Percentiles rank a stretch among this genome's conserved stretches.
Conservation (phyloP, 1,140 invertebrate species). For the Nomia melanderi region DNA sequence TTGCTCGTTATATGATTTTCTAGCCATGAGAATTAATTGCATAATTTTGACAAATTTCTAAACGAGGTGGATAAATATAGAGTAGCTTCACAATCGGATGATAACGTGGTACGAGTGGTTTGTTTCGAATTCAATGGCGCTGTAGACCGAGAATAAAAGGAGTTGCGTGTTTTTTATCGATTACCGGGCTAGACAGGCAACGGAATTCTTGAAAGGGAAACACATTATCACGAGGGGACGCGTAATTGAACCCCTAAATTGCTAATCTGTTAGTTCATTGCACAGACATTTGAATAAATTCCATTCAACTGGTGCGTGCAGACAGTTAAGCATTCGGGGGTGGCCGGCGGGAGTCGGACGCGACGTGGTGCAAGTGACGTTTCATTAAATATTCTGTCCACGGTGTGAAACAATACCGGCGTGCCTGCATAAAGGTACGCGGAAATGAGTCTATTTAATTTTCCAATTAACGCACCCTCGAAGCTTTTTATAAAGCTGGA, state of each 20-base stretch:
- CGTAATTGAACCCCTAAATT: constrained; percentile 19
- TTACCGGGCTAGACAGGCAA: not conserved
- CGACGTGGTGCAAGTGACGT: constrained; percentile 40
- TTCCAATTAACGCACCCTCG: constrained; percentile 11
- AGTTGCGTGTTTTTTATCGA: not conserved
- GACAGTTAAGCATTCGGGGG: constrained; percentile 24
- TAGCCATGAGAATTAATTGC: too few relatives aligned
- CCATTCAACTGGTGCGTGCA: not conserved
- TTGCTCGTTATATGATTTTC: too few relatives aligned
- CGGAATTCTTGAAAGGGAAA: not conserved
- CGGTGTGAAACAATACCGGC: constrained; percentile 26
- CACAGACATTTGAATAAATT: constrained; percentile 27
- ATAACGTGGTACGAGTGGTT: too few relatives aligned
- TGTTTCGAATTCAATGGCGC: too few relatives aligned
- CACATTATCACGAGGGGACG: not conserved
- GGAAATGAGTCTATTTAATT: constrained; percentile 28
- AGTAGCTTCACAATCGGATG: too few relatives aligned
- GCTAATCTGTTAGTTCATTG: constrained; percentile 17
- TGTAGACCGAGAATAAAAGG: too few relatives aligned
- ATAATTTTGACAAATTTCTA: too few relatives aligned
- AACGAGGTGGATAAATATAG: too few relatives aligned
- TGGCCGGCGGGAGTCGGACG: not conserved
- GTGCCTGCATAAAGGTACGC: not conserved
- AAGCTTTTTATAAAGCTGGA: not conserved
- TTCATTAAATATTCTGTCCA: constrained; percentile 39